Percentiles rank a stretch among this genome's conserved stretches.
Evolutionary conservation across 2,888 invertebrate species (phyloP).

Genomic region (Criorhina ranunculi): DNA sequence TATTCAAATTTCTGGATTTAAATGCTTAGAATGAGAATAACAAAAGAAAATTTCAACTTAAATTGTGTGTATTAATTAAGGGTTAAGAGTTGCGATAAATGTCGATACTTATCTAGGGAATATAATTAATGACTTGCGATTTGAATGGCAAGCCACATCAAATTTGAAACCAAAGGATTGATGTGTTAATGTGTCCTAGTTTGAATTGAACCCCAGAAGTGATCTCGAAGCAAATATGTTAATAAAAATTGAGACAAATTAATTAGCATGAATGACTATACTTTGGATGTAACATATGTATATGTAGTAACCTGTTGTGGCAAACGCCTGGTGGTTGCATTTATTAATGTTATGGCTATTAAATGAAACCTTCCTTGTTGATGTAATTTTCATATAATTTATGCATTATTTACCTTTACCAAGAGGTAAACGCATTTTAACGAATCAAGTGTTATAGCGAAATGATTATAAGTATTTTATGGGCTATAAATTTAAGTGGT

Average conservation of each 20-base stretch:
- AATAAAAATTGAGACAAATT: not conserved
- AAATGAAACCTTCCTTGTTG: constrained; percentile 15
- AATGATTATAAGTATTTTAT: no score
- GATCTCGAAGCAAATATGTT: no score
- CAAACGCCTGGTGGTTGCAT: constrained; percentile 4
- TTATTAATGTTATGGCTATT: not conserved
- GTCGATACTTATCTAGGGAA: no score
- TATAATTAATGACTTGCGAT: no score
- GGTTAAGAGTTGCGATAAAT: no score
- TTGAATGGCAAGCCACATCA: no score
- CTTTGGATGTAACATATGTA: not conserved
- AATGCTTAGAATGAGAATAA: not conserved
- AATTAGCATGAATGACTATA: not conserved
- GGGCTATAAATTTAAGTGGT: no score
- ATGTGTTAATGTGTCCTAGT: no score
- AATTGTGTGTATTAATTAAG: not conserved
- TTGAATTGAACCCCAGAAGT: no score
- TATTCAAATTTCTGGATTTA: not conserved
- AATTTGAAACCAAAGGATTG: no score
- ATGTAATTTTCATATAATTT: constrained; percentile 12
- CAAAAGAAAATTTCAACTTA: not conserved
- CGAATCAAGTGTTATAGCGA: no score
- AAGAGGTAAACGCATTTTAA: not conserved
- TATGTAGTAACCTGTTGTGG: not conserved
- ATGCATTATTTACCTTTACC: not conserved